Evolutionary conservation across 2,888 invertebrate species (phyloP).

Genomic region (Campoplex nolae): DNA sequence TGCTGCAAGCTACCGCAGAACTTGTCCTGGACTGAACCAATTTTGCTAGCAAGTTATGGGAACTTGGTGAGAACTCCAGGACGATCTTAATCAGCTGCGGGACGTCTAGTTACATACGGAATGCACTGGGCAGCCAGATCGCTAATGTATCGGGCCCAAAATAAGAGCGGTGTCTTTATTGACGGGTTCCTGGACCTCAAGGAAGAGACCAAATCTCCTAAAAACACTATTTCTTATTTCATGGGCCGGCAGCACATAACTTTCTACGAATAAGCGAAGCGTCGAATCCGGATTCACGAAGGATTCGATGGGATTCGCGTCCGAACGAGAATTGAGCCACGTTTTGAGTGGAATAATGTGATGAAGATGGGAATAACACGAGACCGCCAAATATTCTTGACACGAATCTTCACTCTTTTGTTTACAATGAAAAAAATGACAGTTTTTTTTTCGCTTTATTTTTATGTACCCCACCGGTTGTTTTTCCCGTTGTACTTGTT

Average conservation of each 20-base stretch:
- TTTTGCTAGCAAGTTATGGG: not conserved
- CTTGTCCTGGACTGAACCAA: not conserved
- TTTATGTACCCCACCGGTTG: slow-evolving; percentile 3
- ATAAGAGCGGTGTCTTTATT: not conserved
- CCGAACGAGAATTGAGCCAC: not conserved
- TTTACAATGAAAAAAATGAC: slow-evolving; percentile 16
- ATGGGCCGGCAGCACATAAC: not conserved
- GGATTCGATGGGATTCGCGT: not conserved
- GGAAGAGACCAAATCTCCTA: not conserved
- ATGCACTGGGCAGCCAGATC: not conserved
- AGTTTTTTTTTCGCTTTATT: slow-evolving; percentile 11
- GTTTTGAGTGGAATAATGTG: not conserved
- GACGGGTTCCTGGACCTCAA: not conserved
- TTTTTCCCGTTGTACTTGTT: slow-evolving; percentile 48
- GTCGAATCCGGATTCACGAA: not conserved
- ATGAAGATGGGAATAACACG: not conserved
- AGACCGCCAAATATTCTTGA: not conserved
- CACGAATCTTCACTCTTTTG: not conserved
- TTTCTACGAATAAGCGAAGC: not conserved
- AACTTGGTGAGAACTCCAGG: not conserved
- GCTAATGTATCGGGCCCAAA: not conserved
- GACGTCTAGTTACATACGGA: not conserved
- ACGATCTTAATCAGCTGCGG: not conserved
- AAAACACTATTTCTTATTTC: not conserved
- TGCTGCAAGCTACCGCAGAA: not conserved